phyloP scores from a whole-genome alignment of 2,888 invertebrate species.

The Endomychus coccineus region DNA sequence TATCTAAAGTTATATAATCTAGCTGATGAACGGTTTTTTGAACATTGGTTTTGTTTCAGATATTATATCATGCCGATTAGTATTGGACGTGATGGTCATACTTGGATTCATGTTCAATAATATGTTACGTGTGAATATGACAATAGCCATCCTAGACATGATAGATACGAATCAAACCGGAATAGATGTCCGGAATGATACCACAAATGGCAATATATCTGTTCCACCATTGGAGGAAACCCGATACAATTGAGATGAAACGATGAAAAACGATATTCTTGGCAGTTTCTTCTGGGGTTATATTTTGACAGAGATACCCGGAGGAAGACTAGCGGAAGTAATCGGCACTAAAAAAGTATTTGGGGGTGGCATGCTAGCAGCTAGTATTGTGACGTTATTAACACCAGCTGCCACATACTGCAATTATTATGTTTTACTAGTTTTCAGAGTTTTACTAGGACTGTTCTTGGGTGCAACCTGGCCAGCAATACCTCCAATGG shows the following conservation, averaged over 20 bases:
- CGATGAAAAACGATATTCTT: conserved; percentile 71
- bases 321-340: conserved; percentile 75
- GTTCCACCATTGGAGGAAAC: conserved; percentile 28
- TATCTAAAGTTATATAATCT: too few relatives aligned
- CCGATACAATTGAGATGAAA: conserved; percentile 70
- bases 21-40: too few relatives aligned
- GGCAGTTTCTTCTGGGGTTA: conserved; percentile 92
- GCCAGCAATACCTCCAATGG: conserved; percentile 90
- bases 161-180: conserved; percentile 42
- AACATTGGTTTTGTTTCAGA: conserved; percentile 27
- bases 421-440: conserved; percentile 62
- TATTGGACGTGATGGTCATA: conserved; percentile 76
- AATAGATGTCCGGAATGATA: conserved; percentile 30
- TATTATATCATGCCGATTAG: conserved; percentile 61
- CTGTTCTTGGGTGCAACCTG: conserved; percentile 71
- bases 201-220: conserved; percentile 12
- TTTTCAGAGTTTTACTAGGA: conserved; percentile 56
- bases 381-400: conserved; percentile 71
- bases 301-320: conserved; percentile 81
- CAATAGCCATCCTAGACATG: conserved; percentile 83
- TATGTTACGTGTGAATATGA: conserved; percentile 78
- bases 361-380: conserved; percentile 77
- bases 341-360: conserved; percentile 78
- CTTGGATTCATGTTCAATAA: conserved; percentile 87
- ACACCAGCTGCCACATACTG: conserved; percentile 70